These are phyloP conservation scores for Brotula barbata DNA, from an alignment of 2,797 vertebrate species.

Conservation along the genomic window DNA sequence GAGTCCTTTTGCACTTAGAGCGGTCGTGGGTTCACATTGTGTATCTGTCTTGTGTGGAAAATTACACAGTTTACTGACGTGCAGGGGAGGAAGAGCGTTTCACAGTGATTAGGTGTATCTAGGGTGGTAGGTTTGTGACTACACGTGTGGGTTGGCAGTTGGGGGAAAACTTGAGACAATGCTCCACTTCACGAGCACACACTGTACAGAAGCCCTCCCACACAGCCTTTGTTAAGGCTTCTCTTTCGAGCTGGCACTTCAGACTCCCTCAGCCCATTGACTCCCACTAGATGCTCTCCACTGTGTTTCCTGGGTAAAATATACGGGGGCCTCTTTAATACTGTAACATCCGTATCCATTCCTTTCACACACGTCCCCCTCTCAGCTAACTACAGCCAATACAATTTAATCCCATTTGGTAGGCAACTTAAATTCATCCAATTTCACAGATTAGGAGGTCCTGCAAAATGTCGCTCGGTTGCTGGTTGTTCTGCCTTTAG, in stretches of 20 bases:
- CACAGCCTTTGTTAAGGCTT: constrained; percentile 70
- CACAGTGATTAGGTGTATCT: constrained; percentile 62
- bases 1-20: constrained; percentile 22
- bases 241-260: constrained; percentile 70
- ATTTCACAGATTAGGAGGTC: constrained; percentile 78
- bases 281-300: constrained; percentile 70
- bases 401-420: constrained; percentile 79
- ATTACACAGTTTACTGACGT: constrained; percentile 41
- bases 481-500: constrained; percentile 38
- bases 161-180: constrained; percentile 68
- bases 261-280: constrained; percentile 71
- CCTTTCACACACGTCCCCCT: constrained; percentile 62
- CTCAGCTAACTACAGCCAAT: constrained; percentile 66
- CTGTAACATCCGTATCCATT: constrained; percentile 70
- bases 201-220: constrained; percentile 70
- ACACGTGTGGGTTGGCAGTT: constrained; percentile 63
- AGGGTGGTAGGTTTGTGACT: constrained; percentile 62
- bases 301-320: constrained; percentile 66
- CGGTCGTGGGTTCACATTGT: constrained; percentile 47
- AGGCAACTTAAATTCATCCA: constrained; percentile 77
- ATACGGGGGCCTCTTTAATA: constrained; percentile 70
- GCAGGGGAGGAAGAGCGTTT: constrained; percentile 47
- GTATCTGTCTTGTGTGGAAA: constrained; percentile 44
- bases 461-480: constrained; percentile 42
- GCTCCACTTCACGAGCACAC: constrained; percentile 63